A percentile compares a stretch with the other conserved stretches of the same genome.
phyloP scores from a whole-genome alignment of 1,140 invertebrate species.

The Meloidogyne floridensis region DNA sequence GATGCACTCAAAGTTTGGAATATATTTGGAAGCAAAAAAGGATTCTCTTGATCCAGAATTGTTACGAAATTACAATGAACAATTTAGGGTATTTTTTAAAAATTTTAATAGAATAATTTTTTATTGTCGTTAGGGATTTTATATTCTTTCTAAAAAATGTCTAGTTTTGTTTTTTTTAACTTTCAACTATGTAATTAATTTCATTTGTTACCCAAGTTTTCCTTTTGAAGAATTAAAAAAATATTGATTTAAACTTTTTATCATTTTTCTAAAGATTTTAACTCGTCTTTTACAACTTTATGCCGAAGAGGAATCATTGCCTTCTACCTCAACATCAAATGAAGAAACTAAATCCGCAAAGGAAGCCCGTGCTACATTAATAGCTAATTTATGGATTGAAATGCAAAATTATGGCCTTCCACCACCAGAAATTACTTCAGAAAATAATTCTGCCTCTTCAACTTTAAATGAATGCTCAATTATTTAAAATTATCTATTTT shows the following conservation, averaged over 20 bases:
- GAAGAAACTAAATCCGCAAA: constrained; percentile 13
- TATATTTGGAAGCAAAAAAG: constrained; percentile 32
- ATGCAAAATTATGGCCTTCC: constrained; percentile 41
- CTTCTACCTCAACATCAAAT: not conserved
- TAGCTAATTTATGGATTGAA: constrained; percentile 40
- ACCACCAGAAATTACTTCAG: constrained; percentile 36
- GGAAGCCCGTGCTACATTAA: constrained; percentile 24
- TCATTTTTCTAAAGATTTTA: constrained; percentile 19
- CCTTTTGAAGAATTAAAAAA: no score
- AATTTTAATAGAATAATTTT: not conserved
- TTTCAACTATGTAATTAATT: not conserved
- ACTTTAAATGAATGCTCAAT: constrained; percentile 31
- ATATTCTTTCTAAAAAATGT: constrained; percentile 15
- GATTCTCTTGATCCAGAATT: constrained; percentile 29
- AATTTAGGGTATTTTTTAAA: constrained; percentile 29
- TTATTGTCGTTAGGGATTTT: not conserved
- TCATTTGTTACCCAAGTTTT: no score
- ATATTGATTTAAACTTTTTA: not conserved
- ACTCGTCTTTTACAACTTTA: constrained; percentile 29
- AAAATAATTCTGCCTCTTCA: not conserved
- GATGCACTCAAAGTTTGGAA: constrained; percentile 35
- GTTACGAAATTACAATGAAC: constrained; percentile 34
- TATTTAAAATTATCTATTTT: constrained; percentile 10
- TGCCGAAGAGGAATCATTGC: constrained; percentile 29
- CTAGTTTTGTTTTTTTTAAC: not conserved